Evolutionary conservation across 2,797 vertebrate genomes (phyloP).

Genomic region (Macropodus opercularis): DNA sequence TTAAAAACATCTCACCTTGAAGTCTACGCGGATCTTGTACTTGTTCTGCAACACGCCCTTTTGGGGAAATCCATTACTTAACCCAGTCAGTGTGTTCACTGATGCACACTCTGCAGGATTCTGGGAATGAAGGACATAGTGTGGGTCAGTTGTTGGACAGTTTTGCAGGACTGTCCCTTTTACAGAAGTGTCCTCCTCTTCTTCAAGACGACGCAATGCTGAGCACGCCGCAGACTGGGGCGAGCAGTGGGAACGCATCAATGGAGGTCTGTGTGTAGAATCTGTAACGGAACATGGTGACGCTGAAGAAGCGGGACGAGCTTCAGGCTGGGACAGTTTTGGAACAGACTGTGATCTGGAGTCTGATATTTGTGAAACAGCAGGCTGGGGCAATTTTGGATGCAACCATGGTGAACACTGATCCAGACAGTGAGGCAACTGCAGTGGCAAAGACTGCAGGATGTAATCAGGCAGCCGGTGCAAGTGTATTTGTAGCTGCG

Average conservation of each 20-base stretch:
- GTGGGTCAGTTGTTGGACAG: slow-evolving; percentile 68
- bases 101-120: slow-evolving; percentile 79
- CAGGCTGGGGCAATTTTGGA: slow-evolving; percentile 33
- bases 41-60: slow-evolving; percentile 83
- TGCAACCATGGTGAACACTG: slow-evolving; percentile 16
- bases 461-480: slow-evolving; percentile 69
- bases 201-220: slow-evolving; percentile 33
- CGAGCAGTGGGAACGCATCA: slow-evolving; percentile 67
- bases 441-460: slow-evolving; percentile 52
- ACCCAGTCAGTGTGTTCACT: slow-evolving; percentile 79
- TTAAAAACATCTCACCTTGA: slow-evolving; percentile 83
- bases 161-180: slow-evolving; percentile 50
- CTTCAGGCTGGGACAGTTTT: slow-evolving; percentile 26
- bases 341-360: slow-evolving; percentile 13
- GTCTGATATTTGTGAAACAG: slow-evolving; percentile 30
- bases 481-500: slow-evolving; percentile 70
- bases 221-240: slow-evolving; percentile 56
- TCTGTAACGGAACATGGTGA: slow-evolving; percentile 22
- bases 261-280: slow-evolving; percentile 34
- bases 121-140: slow-evolving; percentile 82
- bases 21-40: slow-evolving; percentile 91
- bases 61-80: slow-evolving; percentile 85
- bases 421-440: slow-evolving; percentile 40
- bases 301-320: slow-evolving; percentile 9
- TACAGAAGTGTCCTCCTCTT: slow-evolving; percentile 48